These are phyloP conservation scores for Euphonia xanthogaster DNA, from an alignment of 2,797 vertebrate species.

Conservation along the genomic window DNA sequence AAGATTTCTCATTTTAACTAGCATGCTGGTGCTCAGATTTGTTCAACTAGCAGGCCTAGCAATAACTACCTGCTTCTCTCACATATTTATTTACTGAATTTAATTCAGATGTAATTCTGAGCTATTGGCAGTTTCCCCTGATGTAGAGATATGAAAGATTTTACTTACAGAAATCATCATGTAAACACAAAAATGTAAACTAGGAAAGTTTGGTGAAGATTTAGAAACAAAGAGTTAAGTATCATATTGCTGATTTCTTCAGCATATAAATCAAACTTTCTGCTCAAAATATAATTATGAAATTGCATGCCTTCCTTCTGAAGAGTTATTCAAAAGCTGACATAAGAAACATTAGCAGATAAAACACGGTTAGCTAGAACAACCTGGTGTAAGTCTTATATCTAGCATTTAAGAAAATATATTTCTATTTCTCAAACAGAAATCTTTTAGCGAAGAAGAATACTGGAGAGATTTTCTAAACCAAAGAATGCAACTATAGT, in stretches of 20 bases:
- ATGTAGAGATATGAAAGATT: neutral
- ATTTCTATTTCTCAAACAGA: neutral
- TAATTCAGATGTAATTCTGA: neutral
- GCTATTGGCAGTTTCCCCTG: neutral
- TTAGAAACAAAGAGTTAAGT: neutral
- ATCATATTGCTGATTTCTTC: neutral
- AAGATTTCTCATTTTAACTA: slow-evolving; percentile 10
- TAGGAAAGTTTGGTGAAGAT: neutral
- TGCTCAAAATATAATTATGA: neutral
- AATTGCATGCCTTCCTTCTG: neutral
- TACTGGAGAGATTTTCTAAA: neutral
- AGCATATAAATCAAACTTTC: neutral
- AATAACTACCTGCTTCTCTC: neutral
- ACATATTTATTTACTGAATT: neutral
- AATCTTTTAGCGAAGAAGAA: neutral
- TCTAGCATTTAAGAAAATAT: neutral
- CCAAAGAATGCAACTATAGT: neutral
- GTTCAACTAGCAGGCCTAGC: neutral
- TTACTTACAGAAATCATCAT: neutral
- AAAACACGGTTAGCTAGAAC: neutral
- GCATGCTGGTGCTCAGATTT: neutral
- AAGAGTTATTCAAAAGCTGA: neutral
- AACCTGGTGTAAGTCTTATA: neutral
- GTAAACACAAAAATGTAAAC: neutral
- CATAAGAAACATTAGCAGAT: neutral